These are phyloP conservation scores for Eupristina koningsbergeri DNA, from an alignment of 1,140 invertebrate genomes.

Conservation along the genomic window DNA sequence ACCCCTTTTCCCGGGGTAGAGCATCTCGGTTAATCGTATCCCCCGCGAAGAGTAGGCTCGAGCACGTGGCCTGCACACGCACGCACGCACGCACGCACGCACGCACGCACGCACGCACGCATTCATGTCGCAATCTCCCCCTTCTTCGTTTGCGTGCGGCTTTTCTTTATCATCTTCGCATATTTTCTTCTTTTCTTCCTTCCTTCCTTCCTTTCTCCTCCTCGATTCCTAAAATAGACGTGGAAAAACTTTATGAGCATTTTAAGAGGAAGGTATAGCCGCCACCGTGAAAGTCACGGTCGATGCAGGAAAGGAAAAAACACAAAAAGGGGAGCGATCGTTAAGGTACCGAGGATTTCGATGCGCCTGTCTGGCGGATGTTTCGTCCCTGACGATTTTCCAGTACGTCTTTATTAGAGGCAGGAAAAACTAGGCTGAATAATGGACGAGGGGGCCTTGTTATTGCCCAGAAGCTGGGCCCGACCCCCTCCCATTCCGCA, in stretches of 20 bases:
- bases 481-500: not conserved
- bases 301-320: not conserved
- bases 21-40: constrained; percentile 61
- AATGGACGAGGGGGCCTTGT: not conserved
- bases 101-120: not conserved
- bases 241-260: constrained; percentile 8
- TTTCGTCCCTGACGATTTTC: not conserved
- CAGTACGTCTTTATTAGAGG: not conserved
- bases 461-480: not conserved
- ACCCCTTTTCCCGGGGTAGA: not conserved
- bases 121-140: too few species aligned
- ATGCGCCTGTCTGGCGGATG: not conserved
- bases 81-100: not conserved
- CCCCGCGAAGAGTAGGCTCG: constrained; percentile 54
- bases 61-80: constrained; percentile 41
- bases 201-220: not conserved
- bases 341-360: not conserved
- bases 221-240: constrained; percentile 5
- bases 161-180: not conserved
- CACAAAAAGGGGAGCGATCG: not conserved
- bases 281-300: not conserved
- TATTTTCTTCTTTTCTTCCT: not conserved
- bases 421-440: not conserved
- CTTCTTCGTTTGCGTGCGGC: not conserved
- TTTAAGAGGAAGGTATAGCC: not conserved